phyloP scores from a whole-genome alignment of 2,797 vertebrate genomes.

The Todus mexicanus region DNA sequence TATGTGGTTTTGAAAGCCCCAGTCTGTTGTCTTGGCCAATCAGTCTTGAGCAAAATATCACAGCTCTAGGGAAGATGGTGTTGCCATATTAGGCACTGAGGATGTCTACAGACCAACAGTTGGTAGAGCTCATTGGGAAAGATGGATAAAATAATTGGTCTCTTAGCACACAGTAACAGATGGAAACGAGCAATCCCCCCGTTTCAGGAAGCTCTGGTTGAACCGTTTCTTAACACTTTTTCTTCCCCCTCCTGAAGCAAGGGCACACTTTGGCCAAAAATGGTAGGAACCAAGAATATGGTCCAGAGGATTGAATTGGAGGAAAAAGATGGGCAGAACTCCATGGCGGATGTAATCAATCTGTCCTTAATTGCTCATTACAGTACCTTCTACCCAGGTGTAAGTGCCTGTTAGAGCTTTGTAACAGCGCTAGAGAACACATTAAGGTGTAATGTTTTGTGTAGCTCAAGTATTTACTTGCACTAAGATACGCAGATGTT shows the following conservation, averaged over 20 bases:
- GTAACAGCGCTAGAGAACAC: background rate
- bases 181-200: background rate
- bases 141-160: background rate
- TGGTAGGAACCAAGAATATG: background rate
- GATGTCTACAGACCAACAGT: background rate
- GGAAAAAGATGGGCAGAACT: background rate
- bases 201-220: slow-evolving; percentile 15
- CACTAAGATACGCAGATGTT: background rate
- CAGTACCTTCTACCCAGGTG: background rate
- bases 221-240: slow-evolving; percentile 3
- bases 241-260: background rate
- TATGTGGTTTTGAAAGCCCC: background rate
- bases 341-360: background rate
- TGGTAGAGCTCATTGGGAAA: slow-evolving; percentile 35
- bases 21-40: background rate
- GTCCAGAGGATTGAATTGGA: background rate
- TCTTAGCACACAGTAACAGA: slow-evolving; percentile 24
- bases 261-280: background rate
- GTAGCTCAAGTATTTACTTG: background rate
- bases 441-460: rapidly evolving
- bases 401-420: background rate
- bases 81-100: background rate
- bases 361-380: background rate
- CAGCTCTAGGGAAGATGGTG: background rate
- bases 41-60: background rate